Evolutionary conservation across 2,888 invertebrate species (phyloP), one percentile per base, ranked within the genome.

Genomic region (Diadegma fenestrale): DNA sequence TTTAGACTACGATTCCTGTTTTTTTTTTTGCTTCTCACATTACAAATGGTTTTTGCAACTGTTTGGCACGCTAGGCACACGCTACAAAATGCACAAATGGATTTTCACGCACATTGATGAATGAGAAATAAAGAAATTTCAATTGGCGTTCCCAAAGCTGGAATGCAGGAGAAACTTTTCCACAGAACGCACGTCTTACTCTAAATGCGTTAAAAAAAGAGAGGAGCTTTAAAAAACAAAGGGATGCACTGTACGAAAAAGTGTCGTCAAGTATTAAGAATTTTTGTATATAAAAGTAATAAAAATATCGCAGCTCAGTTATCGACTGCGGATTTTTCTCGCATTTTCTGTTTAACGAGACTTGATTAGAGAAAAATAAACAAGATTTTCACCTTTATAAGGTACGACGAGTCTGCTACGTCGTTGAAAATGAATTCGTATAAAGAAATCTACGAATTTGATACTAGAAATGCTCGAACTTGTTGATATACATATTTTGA

Each of bases 41-140:
- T n/a, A 19, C 58, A 69, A 75, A 48, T 68, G 79, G 78, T 80
- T 86, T 83, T 85, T 80, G 84, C 84, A 75, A 83, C 80, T 76
- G 63, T 80, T 87, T 86, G 86, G 88, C 87, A 88, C 87, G 84
- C 80, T 86, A 86, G 75, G 82, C 86, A 88, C 86, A 88, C 86
- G 88, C 84, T 84, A 80, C 54, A 69, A 82, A 85, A 41, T 72
- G 48, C 77, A 76, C 54, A 69, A 30, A 19, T 68, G 73, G 43
- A 66, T 78, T n/a, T 73, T 78, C 68, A 54, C 54, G 54, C 75
- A 48, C 76, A 76, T 48, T 41, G 48, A 22, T 54, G 30, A 41
- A 43, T 78, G 51, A 1, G 17, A 22, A 80, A 83, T 80, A 86
- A 73, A 51, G 5, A 64, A 54, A 81, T 68, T 61, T 37, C 43